Conservation (phyloP, 2,113 vertebrate species). For the Bubo bubo region DNA sequence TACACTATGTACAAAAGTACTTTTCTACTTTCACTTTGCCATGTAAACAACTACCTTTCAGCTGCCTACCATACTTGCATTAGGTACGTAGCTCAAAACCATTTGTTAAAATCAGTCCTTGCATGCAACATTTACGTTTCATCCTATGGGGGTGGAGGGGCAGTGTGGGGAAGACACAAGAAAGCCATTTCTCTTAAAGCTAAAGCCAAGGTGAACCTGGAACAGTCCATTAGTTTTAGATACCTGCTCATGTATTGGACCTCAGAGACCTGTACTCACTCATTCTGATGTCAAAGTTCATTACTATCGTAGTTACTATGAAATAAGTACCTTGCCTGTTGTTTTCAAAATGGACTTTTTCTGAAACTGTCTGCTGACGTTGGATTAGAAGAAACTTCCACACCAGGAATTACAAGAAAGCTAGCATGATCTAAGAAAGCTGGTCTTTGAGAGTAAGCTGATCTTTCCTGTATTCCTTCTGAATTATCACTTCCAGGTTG, state of each 20-base stretch:
- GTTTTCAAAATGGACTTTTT: neutral
- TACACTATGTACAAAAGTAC: neutral
- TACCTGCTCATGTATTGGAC: neutral
- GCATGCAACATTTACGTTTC: neutral
- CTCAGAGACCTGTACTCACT: neutral
- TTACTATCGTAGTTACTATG: neutral
- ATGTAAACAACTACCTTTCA: neutral
- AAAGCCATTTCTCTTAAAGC: neutral
- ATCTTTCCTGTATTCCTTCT: neutral
- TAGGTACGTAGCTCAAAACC: neutral
- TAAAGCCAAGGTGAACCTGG: neutral
- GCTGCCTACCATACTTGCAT: neutral
- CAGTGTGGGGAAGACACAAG: neutral
- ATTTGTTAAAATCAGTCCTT: neutral
- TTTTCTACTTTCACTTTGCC: neutral
- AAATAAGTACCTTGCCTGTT: neutral
- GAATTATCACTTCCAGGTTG: neutral
- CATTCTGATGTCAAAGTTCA: neutral
- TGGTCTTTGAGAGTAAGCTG: neutral
- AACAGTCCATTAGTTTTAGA: neutral
- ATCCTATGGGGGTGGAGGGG: fast-evolving
- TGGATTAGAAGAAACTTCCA: neutral
- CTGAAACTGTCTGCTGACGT: neutral
- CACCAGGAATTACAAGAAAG: neutral
- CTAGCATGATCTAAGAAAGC: neutral